These are phyloP conservation scores for Isurus oxyrinchus DNA, from an alignment of 2,113 vertebrate genomes.

Conservation along the genomic window DNA sequence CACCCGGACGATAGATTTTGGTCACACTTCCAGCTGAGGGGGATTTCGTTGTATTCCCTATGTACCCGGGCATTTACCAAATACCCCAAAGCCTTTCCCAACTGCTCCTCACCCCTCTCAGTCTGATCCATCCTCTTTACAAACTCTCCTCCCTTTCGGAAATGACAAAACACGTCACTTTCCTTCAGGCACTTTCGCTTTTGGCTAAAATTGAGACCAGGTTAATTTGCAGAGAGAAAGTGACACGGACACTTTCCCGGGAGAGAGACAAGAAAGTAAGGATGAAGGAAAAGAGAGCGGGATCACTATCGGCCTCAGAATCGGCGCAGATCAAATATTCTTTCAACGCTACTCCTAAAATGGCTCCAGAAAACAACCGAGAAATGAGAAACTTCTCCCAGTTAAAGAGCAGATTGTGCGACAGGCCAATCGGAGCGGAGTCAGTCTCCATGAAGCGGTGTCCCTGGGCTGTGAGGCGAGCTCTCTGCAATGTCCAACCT, in stretches of 20 bases:
- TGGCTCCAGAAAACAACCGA: background rate
- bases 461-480: background rate
- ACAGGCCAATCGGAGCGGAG: background rate
- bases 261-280: background rate
- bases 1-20: too few relatives aligned
- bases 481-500: background rate
- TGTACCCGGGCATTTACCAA: background rate
- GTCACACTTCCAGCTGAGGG: background rate
- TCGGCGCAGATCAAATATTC: background rate
- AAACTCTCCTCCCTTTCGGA: background rate
- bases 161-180: background rate
- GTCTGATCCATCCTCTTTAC: background rate
- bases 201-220: background rate
- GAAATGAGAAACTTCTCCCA: background rate
- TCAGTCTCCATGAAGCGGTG: background rate
- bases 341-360: background rate
- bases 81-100: background rate
- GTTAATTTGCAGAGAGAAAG: background rate
- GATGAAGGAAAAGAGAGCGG: background rate
- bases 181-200: background rate
- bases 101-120: background rate
- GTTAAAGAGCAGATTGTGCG: background rate
- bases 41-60: background rate
- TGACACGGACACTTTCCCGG: background rate
- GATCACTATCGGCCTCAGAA: background rate